Evolutionary conservation across 2,113 vertebrate genomes (phyloP).

Genomic region (Elanus axillaris): DNA sequence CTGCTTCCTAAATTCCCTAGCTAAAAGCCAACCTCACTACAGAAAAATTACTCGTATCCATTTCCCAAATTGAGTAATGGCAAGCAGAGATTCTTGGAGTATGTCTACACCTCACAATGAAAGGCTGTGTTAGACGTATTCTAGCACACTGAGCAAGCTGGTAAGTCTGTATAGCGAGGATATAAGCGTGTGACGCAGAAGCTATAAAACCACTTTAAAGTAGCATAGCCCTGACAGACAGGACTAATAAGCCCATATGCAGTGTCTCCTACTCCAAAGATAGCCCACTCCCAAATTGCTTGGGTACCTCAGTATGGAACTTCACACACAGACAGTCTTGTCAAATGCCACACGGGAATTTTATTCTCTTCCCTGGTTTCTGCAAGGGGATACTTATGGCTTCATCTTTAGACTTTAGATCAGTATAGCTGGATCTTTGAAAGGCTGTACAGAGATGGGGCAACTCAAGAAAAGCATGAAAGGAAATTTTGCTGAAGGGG

Average conservation of each 20-base stretch:
- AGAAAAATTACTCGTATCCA: conserved; percentile 12
- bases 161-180: not conserved
- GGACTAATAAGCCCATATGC: conserved; percentile 59
- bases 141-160: not conserved
- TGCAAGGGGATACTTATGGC: not conserved
- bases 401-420: conserved; percentile 33
- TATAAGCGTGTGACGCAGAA: not conserved
- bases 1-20: conserved; percentile 32
- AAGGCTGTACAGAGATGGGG: not conserved
- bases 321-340: conserved; percentile 34
- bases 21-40: conserved; percentile 31
- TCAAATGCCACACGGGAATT: conserved; percentile 31
- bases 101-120: not conserved
- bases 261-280: conserved; percentile 49
- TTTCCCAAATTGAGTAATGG: conserved; percentile 47
- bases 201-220: conserved; percentile 45
- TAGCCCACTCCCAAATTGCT: conserved; percentile 49
- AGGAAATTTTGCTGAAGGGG: not conserved
- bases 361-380: conserved; percentile 2
- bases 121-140: conserved; percentile 8
- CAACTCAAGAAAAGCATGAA: conserved; percentile 2
- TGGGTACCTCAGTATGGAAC: conserved; percentile 15
- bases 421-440: not conserved
- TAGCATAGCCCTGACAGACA: conserved; percentile 52
- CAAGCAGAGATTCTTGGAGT: conserved; percentile 37